These are phyloP conservation scores for Harpalus rubripes DNA, from an alignment of 2,888 invertebrate species.

Conservation along the genomic window DNA sequence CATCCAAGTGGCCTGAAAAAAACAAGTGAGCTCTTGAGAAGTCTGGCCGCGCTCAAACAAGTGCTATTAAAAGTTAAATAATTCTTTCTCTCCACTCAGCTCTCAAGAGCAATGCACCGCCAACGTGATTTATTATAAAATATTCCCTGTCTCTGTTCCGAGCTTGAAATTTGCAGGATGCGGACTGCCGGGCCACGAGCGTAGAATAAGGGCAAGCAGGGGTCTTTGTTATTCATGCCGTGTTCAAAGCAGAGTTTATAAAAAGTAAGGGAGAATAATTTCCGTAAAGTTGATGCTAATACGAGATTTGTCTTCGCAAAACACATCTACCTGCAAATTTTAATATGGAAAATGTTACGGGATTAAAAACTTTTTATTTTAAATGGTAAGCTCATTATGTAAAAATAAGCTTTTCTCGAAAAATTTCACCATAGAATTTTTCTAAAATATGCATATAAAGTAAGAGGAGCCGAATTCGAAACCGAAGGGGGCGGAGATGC, in stretches of 20 bases:
- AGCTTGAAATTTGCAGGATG: constrained; percentile 73
- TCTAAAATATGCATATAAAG: too few species aligned
- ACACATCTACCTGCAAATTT: constrained; percentile 3
- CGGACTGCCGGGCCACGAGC: constrained; percentile 72
- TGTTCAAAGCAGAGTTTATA: constrained; percentile 73
- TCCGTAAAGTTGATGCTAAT: constrained; percentile 15
- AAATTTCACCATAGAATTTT: too few species aligned
- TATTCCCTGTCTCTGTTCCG: constrained; percentile 47
- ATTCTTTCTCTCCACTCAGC: constrained; percentile 31
- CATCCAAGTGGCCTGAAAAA: constrained; percentile 33
- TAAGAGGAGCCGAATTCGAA: too few species aligned
- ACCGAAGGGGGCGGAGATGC: too few species aligned
- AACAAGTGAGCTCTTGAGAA: constrained; percentile 42
- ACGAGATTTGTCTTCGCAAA: constrained; percentile 30
- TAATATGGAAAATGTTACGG: neutral
- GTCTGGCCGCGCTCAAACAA: constrained; percentile 40
- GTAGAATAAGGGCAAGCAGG: constrained; percentile 29
- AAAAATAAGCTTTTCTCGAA: neutral
- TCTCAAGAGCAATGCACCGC: constrained; percentile 35
- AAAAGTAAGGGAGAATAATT: constrained; percentile 70
- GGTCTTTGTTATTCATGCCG: constrained; percentile 76
- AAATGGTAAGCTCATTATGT: neutral
- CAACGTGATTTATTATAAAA: constrained; percentile 45
- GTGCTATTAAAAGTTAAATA: constrained; percentile 54
- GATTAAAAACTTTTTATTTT: constrained; percentile 4